Percentiles rank a stretch among this genome's conserved stretches.
phyloP scores from a whole-genome alignment of 2,888 invertebrate species.

The Coelopa pilipes region DNA sequence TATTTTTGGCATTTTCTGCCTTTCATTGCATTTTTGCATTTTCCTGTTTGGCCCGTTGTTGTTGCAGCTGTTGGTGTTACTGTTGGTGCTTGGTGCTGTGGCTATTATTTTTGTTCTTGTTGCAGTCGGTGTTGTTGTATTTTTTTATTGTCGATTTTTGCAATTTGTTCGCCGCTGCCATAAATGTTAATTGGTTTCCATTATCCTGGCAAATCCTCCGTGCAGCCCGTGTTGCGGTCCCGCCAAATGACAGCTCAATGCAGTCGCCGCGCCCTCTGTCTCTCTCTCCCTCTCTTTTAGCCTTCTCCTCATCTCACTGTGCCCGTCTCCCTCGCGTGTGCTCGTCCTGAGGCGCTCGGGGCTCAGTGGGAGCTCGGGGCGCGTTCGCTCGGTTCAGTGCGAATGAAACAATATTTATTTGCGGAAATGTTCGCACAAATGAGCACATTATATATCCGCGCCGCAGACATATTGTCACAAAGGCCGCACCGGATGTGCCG shows the following conservation, averaged over 20 bases:
- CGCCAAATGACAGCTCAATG: constrained; percentile 35
- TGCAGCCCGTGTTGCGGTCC: constrained; percentile 25
- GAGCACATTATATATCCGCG: constrained; percentile 34
- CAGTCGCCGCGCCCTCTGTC: neutral
- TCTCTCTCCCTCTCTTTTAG: too few relatives aligned
- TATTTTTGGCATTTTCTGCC: too few relatives aligned
- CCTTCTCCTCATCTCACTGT: too few relatives aligned
- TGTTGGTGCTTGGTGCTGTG: neutral
- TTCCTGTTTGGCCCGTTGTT: neutral
- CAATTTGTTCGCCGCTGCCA: constrained; percentile 28
- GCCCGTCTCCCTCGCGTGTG: too few relatives aligned
- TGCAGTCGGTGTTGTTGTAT: neutral
- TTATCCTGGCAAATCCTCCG: constrained; percentile 41
- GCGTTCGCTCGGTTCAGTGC: neutral
- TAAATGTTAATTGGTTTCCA: constrained; percentile 39
- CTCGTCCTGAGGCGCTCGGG: too few relatives aligned
- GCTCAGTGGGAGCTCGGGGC: too few relatives aligned
- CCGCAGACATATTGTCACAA: constrained; percentile 29
- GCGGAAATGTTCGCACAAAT: constrained; percentile 38
- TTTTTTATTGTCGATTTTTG: constrained; percentile 13
- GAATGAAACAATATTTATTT: constrained; percentile 30
- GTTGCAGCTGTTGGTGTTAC: neutral
- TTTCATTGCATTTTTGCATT: too few relatives aligned
- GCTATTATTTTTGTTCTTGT: neutral
- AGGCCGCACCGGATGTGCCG: constrained; percentile 25